Percentiles rank a stretch among this genome's conserved stretches.
These are phyloP conservation scores for Augochlorella aurata DNA, from an alignment of 2,888 invertebrate genomes.

Conservation along the genomic window DNA sequence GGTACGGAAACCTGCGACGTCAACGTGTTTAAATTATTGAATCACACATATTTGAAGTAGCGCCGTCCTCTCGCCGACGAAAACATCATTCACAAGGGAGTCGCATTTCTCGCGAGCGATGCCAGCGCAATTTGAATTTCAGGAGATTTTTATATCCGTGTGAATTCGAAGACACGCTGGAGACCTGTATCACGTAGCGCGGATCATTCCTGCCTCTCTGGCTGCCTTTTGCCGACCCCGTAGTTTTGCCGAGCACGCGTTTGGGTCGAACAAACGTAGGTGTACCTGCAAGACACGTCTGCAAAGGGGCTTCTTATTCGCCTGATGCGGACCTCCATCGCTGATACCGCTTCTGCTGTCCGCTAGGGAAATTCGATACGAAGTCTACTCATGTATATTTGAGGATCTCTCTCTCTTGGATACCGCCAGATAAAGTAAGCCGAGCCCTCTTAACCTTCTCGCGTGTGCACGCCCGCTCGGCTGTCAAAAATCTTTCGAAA, in stretches of 20 bases:
- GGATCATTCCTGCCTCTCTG: conserved; percentile 42
- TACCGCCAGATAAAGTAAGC: conserved; percentile 37
- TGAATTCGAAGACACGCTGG: conserved; percentile 61
- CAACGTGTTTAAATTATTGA: conserved; percentile 59
- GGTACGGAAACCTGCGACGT: not conserved
- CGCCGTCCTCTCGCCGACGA: conserved; percentile 3
- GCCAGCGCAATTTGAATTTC: conserved; percentile 65
- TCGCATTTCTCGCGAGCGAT: conserved; percentile 41
- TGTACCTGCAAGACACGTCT: conserved; percentile 54
- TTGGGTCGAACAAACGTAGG: conserved; percentile 61
- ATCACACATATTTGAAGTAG: conserved; percentile 39
- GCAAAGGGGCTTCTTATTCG: conserved; percentile 69
- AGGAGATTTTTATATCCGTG: conserved; percentile 66
- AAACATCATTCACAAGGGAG: conserved; percentile 49
- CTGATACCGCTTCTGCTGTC: conserved; percentile 66
- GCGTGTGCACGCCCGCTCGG: conserved; percentile 9
- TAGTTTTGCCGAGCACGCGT: conserved; percentile 55
- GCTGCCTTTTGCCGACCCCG: conserved; percentile 54
- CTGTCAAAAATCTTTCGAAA: conserved; percentile 22
- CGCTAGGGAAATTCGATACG: conserved; percentile 79
- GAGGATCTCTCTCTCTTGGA: conserved; percentile 58
- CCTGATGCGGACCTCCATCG: conserved; percentile 69
- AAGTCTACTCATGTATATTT: conserved; percentile 78
- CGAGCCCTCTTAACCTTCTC: conserved; percentile 56
- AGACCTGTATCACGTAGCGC: conserved; percentile 58